Base-by-base conservation (phyloP, 2,113 vertebrate genomes). In the Porphyrio hochstetteri region DNA sequence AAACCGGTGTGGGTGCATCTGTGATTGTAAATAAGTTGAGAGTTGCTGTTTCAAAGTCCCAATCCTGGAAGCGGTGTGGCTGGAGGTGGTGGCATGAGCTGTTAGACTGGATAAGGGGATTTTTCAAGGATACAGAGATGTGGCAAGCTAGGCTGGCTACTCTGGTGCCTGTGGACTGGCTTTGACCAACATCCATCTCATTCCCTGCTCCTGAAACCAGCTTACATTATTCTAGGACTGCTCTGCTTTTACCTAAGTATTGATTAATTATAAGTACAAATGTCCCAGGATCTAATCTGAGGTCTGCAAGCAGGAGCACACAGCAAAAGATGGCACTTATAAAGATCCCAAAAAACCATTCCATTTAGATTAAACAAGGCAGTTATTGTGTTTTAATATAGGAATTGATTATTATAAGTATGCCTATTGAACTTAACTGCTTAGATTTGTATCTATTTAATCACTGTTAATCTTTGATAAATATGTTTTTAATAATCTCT, bases 401-500 rank as follows among this genome's bases (percentile, higher is more conserved):
- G 59, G 82, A 97, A 97, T 96, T 95, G 97, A 97, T 97, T 97
- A 97, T 97, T 96, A 64, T 93, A 96, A 97, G 94, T 90, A 95
- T 76, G 82, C 24, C n/a, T 97, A 97, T 94, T 94, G 97, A 98
- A 94, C 44, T 95, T 93, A 97, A 97, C 87, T 80, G 88, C 92
- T 98, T 93, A 97, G 95, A 98, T 98, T 96, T 98, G 94, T 98
- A 97, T 97, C 97, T 98, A 81, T 93, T 92, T 97, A 88, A 97
- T 96, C 96, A 97, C 85, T 65, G 93, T 97, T 98, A 97, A 97
- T 98, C 97, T 98, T 97, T 93, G 94, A 98, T 98, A 98, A 98
- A 98, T 98, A 98, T 95, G 97, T 98, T 98, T 98, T 98, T 98
- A 98, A 98, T 98, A 98, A 98, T 97, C 95, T 94, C 83, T 29